Evolutionary conservation across 2,888 invertebrate species (phyloP), one percentile per base, ranked within the genome.

Genomic region (Drosophila merina): DNA sequence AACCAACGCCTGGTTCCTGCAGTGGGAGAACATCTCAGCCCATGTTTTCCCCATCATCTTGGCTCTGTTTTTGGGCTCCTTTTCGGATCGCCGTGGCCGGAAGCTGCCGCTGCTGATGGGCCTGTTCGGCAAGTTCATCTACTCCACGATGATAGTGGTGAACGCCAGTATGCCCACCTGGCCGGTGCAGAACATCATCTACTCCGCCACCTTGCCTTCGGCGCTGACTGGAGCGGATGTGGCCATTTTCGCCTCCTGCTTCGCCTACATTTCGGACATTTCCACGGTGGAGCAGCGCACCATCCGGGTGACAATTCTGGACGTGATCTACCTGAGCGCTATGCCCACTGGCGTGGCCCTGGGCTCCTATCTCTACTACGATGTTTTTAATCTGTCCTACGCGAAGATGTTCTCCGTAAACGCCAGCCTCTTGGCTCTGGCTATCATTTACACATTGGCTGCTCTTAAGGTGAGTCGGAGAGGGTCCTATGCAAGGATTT

Each of bases 281-380:
- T 94, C 96, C 0, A 93, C 94, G 0, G 78, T 94, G 1, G 92
- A 94, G 64, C 94, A 94, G 76, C 93, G 97, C 64, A 97, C 97
- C 0, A 89, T 96, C 20, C 92, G 97, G 67, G 95, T 97, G 3
- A 96, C 96, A 0, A 94, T 98, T 52, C 91, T 97, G 57, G 97
- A 98, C 88, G 94, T 95, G 0, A 94, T 95, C 80, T 96, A 97
- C 87, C 93, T 97, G 76, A 94, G 95, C 59, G 95, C 97, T 0
- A 96, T 97, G 94, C 97, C 97, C 0, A 93, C 94, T 0, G 97
- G 98, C 45, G 94, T 96, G 5, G 95, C 96, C 28, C 87, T 96
- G 69, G 96, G 95, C 47, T 95, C 95, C 3, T 92, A 94, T 68
- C 89, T 96, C 1, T 96, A 94, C 88, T 93, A 90, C 45, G 91